These are phyloP conservation scores for Aurelia sp. DNA, from an alignment of 30 jellyfish, hydroid and myxozoan species.

Conservation along the genomic window DNA sequence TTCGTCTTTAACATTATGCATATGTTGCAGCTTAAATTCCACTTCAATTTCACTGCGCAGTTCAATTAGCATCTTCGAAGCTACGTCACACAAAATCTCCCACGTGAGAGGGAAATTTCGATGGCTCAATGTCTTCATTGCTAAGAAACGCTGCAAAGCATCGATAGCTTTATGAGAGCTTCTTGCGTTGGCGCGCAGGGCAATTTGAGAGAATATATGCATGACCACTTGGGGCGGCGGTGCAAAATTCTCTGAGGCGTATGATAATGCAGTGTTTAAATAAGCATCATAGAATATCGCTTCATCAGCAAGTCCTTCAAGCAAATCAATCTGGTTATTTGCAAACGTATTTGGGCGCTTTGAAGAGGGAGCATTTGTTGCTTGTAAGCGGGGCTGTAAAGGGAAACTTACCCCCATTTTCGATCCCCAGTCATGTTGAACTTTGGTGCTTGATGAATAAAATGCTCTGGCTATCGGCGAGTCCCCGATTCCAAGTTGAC, in stretches of 20 bases:
- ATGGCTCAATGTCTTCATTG: conserved; percentile 21
- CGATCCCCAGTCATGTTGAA: neutral
- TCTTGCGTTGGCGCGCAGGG: neutral
- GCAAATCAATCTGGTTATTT: conserved; percentile 19
- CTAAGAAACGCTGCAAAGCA: conserved; percentile 21
- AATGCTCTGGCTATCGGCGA: conserved; percentile 53
- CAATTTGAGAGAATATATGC: conserved; percentile 30
- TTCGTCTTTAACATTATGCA: neutral
- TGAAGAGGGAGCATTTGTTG: neutral
- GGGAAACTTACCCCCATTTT: conserved; percentile 40
- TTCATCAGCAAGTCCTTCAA: conserved; percentile 60
- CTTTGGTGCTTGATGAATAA: neutral
- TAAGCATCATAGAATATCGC: conserved; percentile 20
- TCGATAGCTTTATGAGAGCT: conserved; percentile 25
- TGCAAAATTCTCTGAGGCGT: conserved; percentile 25
- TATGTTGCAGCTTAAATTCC: neutral
- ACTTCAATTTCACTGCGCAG: neutral
- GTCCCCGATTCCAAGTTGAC: neutral
- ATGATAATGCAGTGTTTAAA: conserved; percentile 28
- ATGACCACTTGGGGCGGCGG: conserved; percentile 53
- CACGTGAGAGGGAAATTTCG: conserved; percentile 53
- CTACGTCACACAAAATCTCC: conserved; percentile 27
- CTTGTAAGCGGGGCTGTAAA: neutral
- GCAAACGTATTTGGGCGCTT: conserved; percentile 32
- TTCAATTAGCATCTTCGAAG: conserved; percentile 7